A percentile compares a stretch with the other conserved stretches of the same genome.
These are phyloP conservation scores for Vanessa atalanta DNA, from an alignment of 1,140 invertebrate species.

Conservation along the genomic window DNA sequence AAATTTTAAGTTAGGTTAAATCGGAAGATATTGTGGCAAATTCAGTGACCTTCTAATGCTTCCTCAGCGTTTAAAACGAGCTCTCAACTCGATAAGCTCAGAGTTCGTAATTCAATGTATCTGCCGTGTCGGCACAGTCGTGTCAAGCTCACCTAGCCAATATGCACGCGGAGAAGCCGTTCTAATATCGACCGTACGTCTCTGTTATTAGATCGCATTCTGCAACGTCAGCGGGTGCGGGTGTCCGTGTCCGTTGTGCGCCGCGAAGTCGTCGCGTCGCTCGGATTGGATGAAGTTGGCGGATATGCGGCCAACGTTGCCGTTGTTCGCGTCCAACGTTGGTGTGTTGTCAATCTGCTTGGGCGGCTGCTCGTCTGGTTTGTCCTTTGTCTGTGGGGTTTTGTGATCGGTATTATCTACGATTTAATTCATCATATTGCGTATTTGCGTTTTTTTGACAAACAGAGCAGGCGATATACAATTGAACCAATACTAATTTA, in stretches of 20 bases:
- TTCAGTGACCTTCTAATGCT: too few species aligned
- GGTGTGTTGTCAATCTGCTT: conserved; percentile 48
- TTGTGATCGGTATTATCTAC: too few species aligned
- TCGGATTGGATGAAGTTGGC: conserved; percentile 67
- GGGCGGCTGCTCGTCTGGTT: conserved; percentile 55
- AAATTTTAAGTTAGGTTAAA: too few species aligned
- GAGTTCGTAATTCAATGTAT: neutral
- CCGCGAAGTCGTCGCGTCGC: conserved; percentile 59
- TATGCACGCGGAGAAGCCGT: conserved; percentile 58
- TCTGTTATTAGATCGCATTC: conserved; percentile 63
- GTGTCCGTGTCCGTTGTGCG: conserved; percentile 68
- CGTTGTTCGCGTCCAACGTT: conserved; percentile 55
- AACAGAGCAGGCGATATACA: too few species aligned
- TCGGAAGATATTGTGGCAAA: too few species aligned
- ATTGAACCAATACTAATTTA: too few species aligned
- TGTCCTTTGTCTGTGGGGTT: conserved; percentile 58
- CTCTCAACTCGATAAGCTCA: neutral
- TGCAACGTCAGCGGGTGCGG: conserved; percentile 68
- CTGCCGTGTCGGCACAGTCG: neutral
- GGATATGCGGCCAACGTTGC: conserved; percentile 60
- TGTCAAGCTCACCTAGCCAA: conserved; percentile 54
- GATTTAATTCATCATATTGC: too few species aligned
- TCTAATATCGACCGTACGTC: neutral
- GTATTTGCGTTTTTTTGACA: too few species aligned
- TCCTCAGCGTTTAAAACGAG: neutral